These are phyloP conservation scores for Thalassophryne amazonica DNA, from an alignment of 2,797 vertebrate genomes.

Conservation along the genomic window DNA sequence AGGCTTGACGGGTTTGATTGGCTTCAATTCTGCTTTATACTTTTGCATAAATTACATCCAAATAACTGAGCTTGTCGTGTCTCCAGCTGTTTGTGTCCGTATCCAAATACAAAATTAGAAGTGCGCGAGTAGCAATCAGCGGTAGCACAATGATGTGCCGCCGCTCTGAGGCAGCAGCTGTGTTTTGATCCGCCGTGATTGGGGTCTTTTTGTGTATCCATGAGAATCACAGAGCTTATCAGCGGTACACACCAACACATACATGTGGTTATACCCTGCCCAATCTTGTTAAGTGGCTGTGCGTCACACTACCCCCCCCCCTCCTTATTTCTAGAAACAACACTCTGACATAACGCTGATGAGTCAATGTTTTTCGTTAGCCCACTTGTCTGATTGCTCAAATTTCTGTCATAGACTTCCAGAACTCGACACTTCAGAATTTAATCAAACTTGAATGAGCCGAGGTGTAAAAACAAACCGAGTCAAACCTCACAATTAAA, in stretches of 20 bases:
- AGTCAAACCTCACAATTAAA: too few relatives aligned
- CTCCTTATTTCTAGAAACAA: conserved; percentile 12
- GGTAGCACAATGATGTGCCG: conserved; percentile 2
- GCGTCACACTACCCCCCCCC: conserved; percentile 17
- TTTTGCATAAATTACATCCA: neutral
- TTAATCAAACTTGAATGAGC: too few relatives aligned
- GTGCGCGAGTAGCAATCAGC: conserved; percentile 34
- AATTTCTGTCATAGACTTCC: neutral
- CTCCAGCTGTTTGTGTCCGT: conserved; percentile 14
- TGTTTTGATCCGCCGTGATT: conserved; percentile 59
- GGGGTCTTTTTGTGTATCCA: conserved; percentile 45
- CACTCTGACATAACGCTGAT: conserved; percentile 16
- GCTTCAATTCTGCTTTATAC: too few relatives aligned
- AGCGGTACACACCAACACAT: conserved; percentile 34
- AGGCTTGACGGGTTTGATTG: too few relatives aligned
- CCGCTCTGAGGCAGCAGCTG: conserved; percentile 55
- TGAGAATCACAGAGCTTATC: conserved; percentile 50
- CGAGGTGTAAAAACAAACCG: too few relatives aligned
- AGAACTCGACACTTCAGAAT: conserved; percentile 9
- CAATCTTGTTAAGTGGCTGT: conserved; percentile 25
- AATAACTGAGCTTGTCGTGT: neutral
- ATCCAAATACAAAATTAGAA: conserved; percentile 23
- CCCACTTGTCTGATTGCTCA: neutral
- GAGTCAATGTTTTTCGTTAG: conserved; percentile 30
- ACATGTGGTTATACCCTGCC: conserved; percentile 21